Percentiles rank a stretch among this genome's conserved stretches.
Evolutionary conservation across 1,140 invertebrate species (phyloP).

Genomic region (Brachionus sp.): DNA sequence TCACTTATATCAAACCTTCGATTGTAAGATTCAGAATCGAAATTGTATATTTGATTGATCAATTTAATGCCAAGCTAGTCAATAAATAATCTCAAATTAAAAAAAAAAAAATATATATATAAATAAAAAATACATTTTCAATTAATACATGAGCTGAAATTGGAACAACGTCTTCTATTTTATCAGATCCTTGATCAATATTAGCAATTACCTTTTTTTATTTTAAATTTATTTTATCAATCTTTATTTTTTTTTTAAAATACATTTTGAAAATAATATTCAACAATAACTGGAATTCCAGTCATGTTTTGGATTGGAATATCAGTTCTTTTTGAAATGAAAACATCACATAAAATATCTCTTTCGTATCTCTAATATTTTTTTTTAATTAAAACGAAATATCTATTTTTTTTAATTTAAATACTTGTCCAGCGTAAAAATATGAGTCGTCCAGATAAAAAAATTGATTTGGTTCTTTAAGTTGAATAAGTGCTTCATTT

Average conservation of each 20-base stretch:
- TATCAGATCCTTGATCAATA: background rate
- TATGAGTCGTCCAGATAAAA: conserved; percentile 17
- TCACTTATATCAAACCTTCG: conserved; percentile 23
- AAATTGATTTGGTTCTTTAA: background rate
- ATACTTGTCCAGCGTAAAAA: conserved; percentile 38
- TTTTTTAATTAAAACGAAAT: background rate
- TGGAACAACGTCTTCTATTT: conserved; percentile 36
- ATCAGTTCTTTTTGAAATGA: conserved; percentile 30
- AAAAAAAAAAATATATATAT: too few species aligned
- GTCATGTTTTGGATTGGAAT: background rate
- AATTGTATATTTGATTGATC: conserved; percentile 1
- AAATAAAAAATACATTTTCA: conserved; percentile 2
- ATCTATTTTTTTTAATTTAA: background rate
- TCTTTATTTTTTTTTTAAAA: background rate
- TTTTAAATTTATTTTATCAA: background rate
- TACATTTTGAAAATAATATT: conserved; percentile 32
- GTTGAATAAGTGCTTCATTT: background rate
- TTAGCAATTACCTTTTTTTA: background rate
- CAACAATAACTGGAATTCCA: background rate
- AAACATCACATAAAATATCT: conserved; percentile 41
- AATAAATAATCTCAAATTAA: background rate
- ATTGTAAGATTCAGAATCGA: background rate
- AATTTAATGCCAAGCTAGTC: background rate
- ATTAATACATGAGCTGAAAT: background rate
- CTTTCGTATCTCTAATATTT: conserved; percentile 6